Evolutionary conservation across 2,888 invertebrate genomes (phyloP).

Genomic region (Nymphalis polychloros): DNA sequence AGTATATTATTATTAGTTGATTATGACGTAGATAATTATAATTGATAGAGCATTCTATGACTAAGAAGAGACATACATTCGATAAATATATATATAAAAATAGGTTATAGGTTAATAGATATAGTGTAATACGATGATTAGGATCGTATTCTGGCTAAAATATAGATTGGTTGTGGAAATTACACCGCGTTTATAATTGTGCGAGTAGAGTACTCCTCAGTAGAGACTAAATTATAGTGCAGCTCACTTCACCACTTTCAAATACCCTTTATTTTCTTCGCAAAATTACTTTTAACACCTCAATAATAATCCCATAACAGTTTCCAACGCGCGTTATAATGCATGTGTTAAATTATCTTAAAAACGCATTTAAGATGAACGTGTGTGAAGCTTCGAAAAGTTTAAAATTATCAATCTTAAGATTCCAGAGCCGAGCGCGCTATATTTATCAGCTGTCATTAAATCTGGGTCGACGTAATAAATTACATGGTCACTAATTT

Average conservation of each 20-base stretch:
- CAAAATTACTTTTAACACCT: neutral
- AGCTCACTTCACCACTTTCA: neutral
- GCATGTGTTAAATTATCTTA: neutral
- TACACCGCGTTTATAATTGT: too few species aligned
- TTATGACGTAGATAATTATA: too few species aligned
- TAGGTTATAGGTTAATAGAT: too few species aligned
- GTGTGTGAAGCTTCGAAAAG: slow-evolving; percentile 3
- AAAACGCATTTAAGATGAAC: neutral
- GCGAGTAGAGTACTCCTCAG: too few species aligned
- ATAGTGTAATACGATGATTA: too few species aligned
- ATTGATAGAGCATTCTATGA: too few species aligned
- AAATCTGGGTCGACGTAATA: slow-evolving; percentile 39
- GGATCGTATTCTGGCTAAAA: too few species aligned
- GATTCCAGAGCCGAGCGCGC: slow-evolving; percentile 12
- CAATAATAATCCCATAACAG: neutral
- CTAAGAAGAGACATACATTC: too few species aligned
- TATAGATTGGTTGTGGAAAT: too few species aligned
- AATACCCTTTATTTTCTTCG: neutral
- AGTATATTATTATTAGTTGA: too few species aligned
- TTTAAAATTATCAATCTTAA: slow-evolving; percentile 23
- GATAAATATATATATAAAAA: too few species aligned
- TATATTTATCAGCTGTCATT: slow-evolving; percentile 39
- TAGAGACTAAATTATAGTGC: too few species aligned
- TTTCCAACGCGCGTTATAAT: neutral
- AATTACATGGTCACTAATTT: slow-evolving; percentile 35